These are phyloP conservation scores for Lasioglossum baleicum DNA, from an alignment of 1,140 invertebrate species.

Conservation along the genomic window DNA sequence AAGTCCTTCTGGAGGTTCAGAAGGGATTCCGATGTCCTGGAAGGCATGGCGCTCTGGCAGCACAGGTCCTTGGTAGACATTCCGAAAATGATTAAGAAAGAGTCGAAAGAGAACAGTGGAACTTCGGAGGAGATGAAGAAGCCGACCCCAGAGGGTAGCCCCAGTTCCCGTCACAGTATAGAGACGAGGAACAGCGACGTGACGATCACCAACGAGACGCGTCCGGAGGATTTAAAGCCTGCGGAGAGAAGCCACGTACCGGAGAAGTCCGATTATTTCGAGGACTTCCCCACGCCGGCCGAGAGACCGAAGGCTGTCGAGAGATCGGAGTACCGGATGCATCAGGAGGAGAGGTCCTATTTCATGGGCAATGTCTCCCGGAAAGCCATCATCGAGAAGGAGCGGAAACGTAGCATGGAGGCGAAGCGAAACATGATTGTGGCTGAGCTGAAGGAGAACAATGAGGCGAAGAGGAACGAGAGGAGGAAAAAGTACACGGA, in stretches of 20 bases:
- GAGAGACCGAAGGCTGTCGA: slow-evolving; percentile 80
- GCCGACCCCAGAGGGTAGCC: slow-evolving; percentile 74
- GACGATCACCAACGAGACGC: slow-evolving; percentile 73
- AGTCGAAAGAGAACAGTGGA: slow-evolving; percentile 78
- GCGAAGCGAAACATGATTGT: slow-evolving; percentile 76
- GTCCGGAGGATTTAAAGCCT: slow-evolving; percentile 73
- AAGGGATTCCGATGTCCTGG: slow-evolving; percentile 85
- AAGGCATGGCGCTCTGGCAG: slow-evolving; percentile 92
- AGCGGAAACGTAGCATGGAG: slow-evolving; percentile 81
- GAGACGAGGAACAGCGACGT: slow-evolving; percentile 74
- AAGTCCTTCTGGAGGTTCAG: slow-evolving; percentile 93
- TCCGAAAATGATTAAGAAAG: slow-evolving; percentile 81
- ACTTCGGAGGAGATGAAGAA: slow-evolving; percentile 76
- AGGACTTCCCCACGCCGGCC: slow-evolving; percentile 74
- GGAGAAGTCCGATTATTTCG: slow-evolving; percentile 73
- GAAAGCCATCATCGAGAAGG: slow-evolving; percentile 80
- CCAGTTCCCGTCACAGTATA: slow-evolving; percentile 73
- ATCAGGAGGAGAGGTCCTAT: slow-evolving; percentile 77
- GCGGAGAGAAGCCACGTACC: slow-evolving; percentile 75
- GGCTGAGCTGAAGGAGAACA: slow-evolving; percentile 75
- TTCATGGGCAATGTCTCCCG: slow-evolving; percentile 78
- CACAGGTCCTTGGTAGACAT: slow-evolving; percentile 88
- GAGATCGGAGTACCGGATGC: slow-evolving; percentile 79
- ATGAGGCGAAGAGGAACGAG: slow-evolving; percentile 80
- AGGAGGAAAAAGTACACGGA: slow-evolving; percentile 81